Percentiles rank a stretch among this genome's conserved stretches.
Conservation (phyloP, 23 tunicate genomes). For the Styela clava region DNA sequence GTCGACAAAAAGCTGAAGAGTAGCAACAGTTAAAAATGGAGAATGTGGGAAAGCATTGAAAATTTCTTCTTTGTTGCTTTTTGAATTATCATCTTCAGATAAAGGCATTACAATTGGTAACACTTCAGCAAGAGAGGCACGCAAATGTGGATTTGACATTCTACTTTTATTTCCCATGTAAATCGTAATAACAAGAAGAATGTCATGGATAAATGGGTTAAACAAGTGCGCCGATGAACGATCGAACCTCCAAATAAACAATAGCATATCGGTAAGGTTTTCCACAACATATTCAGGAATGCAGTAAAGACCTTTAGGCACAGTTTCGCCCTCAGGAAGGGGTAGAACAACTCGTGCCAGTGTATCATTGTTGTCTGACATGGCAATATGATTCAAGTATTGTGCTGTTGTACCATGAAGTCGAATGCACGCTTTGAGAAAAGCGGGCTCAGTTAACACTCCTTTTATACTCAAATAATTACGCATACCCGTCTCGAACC, state of each 20-base stretch:
- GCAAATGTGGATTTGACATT: conserved; percentile 64
- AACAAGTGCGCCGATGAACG: conserved; percentile 27
- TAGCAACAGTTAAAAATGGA: conserved; percentile 26
- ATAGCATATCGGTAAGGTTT: conserved; percentile 42
- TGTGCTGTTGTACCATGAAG: conserved; percentile 46
- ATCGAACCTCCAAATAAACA: conserved; percentile 39
- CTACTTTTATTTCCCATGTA: conserved; percentile 74
- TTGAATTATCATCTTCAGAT: background rate
- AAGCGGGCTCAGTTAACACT: conserved; percentile 36
- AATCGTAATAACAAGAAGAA: conserved; percentile 30
- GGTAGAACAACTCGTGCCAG: conserved; percentile 16
- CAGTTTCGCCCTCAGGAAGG: background rate
- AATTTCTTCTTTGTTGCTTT: background rate
- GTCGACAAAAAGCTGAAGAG: conserved; percentile 59
- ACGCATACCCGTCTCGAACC: conserved; percentile 34
- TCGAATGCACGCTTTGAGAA: conserved; percentile 37
- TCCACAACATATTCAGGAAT: conserved; percentile 54
- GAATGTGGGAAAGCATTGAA: conserved; percentile 29
- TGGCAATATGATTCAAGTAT: conserved; percentile 40
- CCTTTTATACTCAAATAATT: conserved; percentile 51
- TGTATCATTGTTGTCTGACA: conserved; percentile 17
- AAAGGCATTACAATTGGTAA: conserved; percentile 43
- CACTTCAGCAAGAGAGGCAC: conserved; percentile 62
- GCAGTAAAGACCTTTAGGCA: conserved; percentile 7
- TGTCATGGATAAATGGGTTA: background rate